Evolutionary conservation across 2,797 vertebrate genomes (phyloP), one percentile per base, ranked within the genome.

Genomic region (Sebastes baramenuke): DNA sequence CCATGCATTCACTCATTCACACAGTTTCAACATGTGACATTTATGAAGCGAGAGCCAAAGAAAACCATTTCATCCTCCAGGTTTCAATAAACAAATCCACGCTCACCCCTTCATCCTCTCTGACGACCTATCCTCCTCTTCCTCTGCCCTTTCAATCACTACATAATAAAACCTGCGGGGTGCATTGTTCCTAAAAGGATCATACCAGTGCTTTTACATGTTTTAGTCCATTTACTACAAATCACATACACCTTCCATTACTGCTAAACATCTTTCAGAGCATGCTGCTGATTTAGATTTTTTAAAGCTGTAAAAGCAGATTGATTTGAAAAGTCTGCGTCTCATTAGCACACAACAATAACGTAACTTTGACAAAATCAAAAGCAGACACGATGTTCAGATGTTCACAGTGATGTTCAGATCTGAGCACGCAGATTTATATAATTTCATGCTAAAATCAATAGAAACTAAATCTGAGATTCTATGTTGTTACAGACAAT

Each of bases 21-120:
- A 77, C 32, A 27, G 91, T 72, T 79, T 75, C 52, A 87, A 80
- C 20, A 85, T 83, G 85, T 91, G 92, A 95, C 94, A 94, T 94
- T 95, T 95, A 95, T 11, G 87, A 94, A 93, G 89, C 86, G 88
- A 90, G 81, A 94, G 76, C 76, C 55, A 89, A 95, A 90, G 92
- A 75, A 92, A 95, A 92, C 89, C 93, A 94, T 89, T 86, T 90
- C 82, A 36, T 88, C 81, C 88, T 83, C 42, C 77, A 73, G 75
- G 81, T 78, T 89, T 87, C 22, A 25, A 56, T 82, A 79, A 89
- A 92, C 84, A 90, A 90, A 86, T 86, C 74, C 61, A 68, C 61
- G 67, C 49, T 59, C 71, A 58, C 52, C 72, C 29, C 69, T 80
- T 78, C 61, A 66, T 58, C 74, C 54, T 69, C 59, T 32, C 18